These are phyloP conservation scores for Dendrolimus pini DNA, from an alignment of 2,888 invertebrate genomes.

Conservation along the genomic window DNA sequence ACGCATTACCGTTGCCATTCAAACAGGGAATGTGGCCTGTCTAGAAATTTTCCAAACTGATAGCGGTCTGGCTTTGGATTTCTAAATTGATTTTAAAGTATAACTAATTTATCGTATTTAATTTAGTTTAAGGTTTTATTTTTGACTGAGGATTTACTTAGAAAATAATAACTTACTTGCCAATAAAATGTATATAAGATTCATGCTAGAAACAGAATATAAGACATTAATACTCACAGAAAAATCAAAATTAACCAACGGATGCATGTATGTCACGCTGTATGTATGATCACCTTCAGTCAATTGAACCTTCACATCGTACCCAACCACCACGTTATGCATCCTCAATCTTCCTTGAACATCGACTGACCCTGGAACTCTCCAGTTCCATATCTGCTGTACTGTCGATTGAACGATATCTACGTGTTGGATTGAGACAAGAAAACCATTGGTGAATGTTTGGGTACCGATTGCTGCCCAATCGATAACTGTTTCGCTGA, in stretches of 20 bases:
- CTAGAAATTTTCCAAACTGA: no score
- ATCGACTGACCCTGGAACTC: slow-evolving; percentile 15
- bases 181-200: background rate
- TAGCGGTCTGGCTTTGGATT: no score
- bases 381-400: slow-evolving; percentile 37
- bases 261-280: slow-evolving; percentile 30
- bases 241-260: slow-evolving; percentile 30
- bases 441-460: slow-evolving; percentile 42
- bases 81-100: no score
- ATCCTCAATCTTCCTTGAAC: slow-evolving; percentile 37
- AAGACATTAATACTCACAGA: slow-evolving; percentile 26
- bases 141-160: no score
- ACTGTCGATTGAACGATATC: slow-evolving; percentile 32
- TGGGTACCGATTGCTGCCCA: slow-evolving; percentile 25
- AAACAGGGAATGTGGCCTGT: no score
- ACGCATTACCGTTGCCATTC: no score
- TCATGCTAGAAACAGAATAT: background rate
- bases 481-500: slow-evolving; percentile 34
- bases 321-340: slow-evolving; percentile 38
- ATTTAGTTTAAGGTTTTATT: no score
- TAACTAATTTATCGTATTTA: no score
- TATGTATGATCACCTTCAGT: slow-evolving; percentile 21
- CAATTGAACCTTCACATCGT: slow-evolving; percentile 35
- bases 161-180: no score
- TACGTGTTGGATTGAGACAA: slow-evolving; percentile 36